Evolutionary conservation across 2,797 vertebrate genomes (phyloP), one percentile per base, ranked within the genome.

Genomic region (Emys orbicularis): DNA sequence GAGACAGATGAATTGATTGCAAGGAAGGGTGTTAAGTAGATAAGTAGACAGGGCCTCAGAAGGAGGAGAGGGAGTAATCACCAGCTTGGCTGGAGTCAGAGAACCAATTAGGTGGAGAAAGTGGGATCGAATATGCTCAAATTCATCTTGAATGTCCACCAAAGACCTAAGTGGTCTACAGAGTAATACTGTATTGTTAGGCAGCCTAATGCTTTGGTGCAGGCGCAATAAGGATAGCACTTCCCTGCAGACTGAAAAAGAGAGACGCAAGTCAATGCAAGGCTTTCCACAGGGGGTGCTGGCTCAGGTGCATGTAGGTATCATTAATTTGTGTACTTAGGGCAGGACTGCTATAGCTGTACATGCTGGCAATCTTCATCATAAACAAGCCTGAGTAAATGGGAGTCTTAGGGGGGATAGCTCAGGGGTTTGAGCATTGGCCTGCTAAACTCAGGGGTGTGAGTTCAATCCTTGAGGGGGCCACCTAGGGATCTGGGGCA

Each of bases 261-360:
- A 41, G 41, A 83, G 37, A 87, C 59, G 13, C 4, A 68, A 84
- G 27, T 47, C 19, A 50, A 41, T 47, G 13, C 2, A 12, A 89
- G 37, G 4, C n/a, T 77, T 74, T 15, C 61, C 49, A 29, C 29
- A 61, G 11, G 44, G 5, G 65, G 72, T 1, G 1, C 3, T 80
- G 50, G 50, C 19, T 23, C 50, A 80, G 41, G 23, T 41, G 15
- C 4, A 29, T 41, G 29, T n/a, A 90, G 79, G 87, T n/a, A 34
- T 6, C 0, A 2, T 84, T 87, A 1, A 1, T 0, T 29, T 29
- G 8, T 90, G 7, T 16, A 47, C 1, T 6, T 41, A 11, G 56
- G 85, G 7, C 27, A 79, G 19, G 93, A 91, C 34, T 68, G 81
- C 0, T 0, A 2, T 86, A 76, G 11, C 37, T 77, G 50, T 56